Evolutionary conservation across 2,888 invertebrate species (phyloP), one percentile per base, ranked within the genome.

Genomic region (Hypomecis atomaria): DNA sequence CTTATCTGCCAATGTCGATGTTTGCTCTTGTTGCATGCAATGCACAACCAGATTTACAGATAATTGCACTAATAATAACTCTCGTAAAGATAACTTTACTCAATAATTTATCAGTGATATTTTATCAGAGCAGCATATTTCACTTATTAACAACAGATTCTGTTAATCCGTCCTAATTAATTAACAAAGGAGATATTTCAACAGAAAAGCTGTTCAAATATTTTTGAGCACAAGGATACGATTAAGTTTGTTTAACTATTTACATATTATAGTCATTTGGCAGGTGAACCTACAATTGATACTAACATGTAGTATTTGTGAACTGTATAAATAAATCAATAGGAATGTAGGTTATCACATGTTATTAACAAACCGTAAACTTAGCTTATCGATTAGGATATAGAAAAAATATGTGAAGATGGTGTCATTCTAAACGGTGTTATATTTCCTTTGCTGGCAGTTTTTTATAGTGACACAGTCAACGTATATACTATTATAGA

Each of bases 321-420:
- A 62, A 57, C 53, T 71, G 59, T 66, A 64, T 67, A 75, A 72
- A 73, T 63, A 73, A 53, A 67, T 61, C 50, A 48, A 52, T 43
- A 49, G 13, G 57, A 76, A 84, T 78, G 66, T 84, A 81, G 83
- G 84, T 81, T 83, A 84, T 85, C 82, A 74, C 69, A 59, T 66
- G 61, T 54, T 75, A 76, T 78, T 78, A 82, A 79, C 71, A 75
- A 78, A 79, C 77, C 76, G 74, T 80, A 78, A 79, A 79, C 66
- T 70, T 55, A 56, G 58, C 67, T 79, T 83, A 83, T 79, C 78
- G 74, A 75, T 78, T 70, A 74, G 70, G 71, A 74, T 73, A 73
- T 65, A 67, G 68, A 71, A 71, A 66, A 66, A 66, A 70, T 74
- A 59, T 70, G 69, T 70, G 76, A 75, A 79, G 78, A 79, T 78